These are phyloP conservation scores for Cerastis leucographa DNA, from an alignment of 2,888 invertebrate species.

Conservation along the genomic window DNA sequence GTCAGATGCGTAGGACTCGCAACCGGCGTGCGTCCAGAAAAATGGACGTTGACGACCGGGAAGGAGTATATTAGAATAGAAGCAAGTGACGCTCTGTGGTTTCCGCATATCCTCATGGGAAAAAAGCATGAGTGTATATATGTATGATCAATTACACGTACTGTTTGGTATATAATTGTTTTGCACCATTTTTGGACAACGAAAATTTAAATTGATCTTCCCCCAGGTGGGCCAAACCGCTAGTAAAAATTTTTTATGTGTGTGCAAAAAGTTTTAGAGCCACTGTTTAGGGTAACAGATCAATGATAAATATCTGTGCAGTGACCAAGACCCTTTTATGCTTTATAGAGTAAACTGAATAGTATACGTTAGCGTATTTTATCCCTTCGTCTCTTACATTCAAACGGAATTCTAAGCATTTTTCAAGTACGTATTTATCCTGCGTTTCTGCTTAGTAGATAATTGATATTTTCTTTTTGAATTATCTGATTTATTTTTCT, in stretches of 20 bases:
- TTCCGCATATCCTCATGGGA: no score
- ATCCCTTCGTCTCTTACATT: constrained; percentile 22
- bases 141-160: no score
- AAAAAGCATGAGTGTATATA: no score
- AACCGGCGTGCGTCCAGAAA: no score
- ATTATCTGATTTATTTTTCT: background rate
- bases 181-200: no score
- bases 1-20: no score
- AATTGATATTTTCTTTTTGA: background rate
- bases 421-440: background rate
- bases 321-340: constrained; percentile 44
- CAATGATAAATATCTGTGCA: constrained; percentile 40
- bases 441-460: background rate
- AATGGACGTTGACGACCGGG: no score
- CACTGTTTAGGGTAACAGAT: constrained; percentile 7
- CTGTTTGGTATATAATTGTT: no score
- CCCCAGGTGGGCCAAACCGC: background rate
- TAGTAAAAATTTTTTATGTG: background rate
- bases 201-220: no score
- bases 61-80: no score
- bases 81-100: no score
- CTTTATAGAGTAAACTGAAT: constrained; percentile 28
- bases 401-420: constrained; percentile 11
- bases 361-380: background rate
- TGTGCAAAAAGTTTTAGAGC: constrained; percentile 19